These are phyloP conservation scores for Caenorhabditis sp. DNA, from an alignment of 2,888 invertebrate genomes.

Conservation along the genomic window DNA sequence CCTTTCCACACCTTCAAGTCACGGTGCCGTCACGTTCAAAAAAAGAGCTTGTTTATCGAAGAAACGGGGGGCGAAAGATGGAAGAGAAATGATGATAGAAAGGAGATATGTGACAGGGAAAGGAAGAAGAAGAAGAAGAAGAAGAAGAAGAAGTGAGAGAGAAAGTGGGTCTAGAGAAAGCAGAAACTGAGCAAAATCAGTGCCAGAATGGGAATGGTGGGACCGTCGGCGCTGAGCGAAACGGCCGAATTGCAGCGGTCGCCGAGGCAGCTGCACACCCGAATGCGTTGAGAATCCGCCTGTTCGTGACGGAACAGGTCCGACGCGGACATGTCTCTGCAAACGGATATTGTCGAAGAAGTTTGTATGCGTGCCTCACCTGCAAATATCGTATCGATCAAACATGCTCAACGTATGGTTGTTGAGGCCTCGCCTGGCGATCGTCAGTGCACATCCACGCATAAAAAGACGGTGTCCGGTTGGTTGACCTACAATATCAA, in stretches of 20 bases:
- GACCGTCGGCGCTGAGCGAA: slow-evolving; percentile 19
- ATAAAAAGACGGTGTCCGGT: slow-evolving; percentile 76
- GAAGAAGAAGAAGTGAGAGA: too few species aligned
- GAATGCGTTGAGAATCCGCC: slow-evolving; percentile 63
- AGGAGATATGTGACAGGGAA: too few species aligned
- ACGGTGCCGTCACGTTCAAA: too few species aligned
- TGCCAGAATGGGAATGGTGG: slow-evolving; percentile 30
- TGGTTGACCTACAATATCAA: too few species aligned
- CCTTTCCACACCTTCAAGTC: too few species aligned
- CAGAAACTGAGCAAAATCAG: slow-evolving; percentile 9
- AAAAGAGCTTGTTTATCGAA: too few species aligned
- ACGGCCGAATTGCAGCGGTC: slow-evolving; percentile 62
- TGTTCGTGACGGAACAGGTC: slow-evolving; percentile 75
- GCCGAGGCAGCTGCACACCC: slow-evolving; percentile 76
- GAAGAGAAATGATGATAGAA: too few species aligned
- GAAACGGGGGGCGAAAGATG: too few species aligned
- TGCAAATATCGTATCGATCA: slow-evolving; percentile 77
- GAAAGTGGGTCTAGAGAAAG: too few species aligned
- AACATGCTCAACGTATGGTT: slow-evolving; percentile 77
- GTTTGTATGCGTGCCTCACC: slow-evolving; percentile 48
- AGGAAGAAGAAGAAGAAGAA: too few species aligned
- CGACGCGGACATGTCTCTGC: slow-evolving; percentile 75
- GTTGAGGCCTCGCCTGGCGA: slow-evolving; percentile 72
- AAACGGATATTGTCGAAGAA: slow-evolving; percentile 27
- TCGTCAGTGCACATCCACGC: slow-evolving; percentile 75